Percentiles rank a stretch among this genome's conserved stretches.
These are phyloP conservation scores for Tribolium freemani DNA, from an alignment of 2,888 invertebrate species.

Conservation along the genomic window DNA sequence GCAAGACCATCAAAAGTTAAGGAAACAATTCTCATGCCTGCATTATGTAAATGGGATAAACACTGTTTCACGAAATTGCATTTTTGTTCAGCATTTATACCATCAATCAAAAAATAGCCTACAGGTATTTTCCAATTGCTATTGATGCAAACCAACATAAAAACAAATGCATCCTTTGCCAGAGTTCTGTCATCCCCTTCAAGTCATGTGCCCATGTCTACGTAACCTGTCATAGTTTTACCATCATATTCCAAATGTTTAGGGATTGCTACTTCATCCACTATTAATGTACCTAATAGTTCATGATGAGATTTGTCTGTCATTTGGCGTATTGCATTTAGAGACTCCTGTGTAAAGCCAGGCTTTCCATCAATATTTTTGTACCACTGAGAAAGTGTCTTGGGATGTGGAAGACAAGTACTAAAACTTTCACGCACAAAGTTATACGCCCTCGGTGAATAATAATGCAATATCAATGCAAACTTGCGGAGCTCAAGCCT, in stretches of 20 bases:
- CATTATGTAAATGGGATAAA: constrained; percentile 44
- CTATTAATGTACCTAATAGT: constrained; percentile 44
- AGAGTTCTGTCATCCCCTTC: constrained; percentile 47
- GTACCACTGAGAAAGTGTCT: constrained; percentile 16
- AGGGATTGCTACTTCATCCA: constrained; percentile 58
- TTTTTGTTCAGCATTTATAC: constrained; percentile 43
- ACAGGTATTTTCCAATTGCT: constrained; percentile 48
- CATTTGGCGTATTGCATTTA: constrained; percentile 1
- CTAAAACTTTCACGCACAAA: constrained; percentile 11
- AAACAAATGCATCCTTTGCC: constrained; percentile 49
- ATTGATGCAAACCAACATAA: constrained; percentile 48
- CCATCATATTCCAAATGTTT: constrained; percentile 53
- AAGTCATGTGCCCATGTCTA: constrained; percentile 51
- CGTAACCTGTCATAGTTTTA: constrained; percentile 51
- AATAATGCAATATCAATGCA: too few relatives aligned
- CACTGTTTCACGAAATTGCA: constrained; percentile 47
- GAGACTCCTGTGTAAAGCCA: constrained; percentile 18
- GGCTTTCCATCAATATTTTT: background rate
- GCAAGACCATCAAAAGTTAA: constrained; percentile 51
- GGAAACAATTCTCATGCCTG: constrained; percentile 43
- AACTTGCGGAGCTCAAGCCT: too few relatives aligned
- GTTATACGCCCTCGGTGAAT: too few relatives aligned
- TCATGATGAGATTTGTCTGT: background rate
- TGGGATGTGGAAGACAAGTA: constrained; percentile 17
- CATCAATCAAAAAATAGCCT: constrained; percentile 48